Conservation (phyloP, 2,888 invertebrate genomes). For the Chorisops tibialis region DNA sequence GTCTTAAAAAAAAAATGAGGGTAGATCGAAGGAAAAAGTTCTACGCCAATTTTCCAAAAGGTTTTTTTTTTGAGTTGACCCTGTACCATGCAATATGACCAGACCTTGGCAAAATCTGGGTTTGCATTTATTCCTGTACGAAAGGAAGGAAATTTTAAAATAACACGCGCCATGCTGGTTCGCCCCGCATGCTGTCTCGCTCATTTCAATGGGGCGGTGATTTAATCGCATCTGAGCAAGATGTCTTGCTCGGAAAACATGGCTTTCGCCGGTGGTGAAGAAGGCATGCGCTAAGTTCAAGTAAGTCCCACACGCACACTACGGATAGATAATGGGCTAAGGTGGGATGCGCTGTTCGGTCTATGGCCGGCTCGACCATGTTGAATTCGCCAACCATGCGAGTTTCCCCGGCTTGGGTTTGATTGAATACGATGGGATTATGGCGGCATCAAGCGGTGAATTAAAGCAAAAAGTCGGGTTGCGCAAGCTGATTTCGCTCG, state of each 20-base stretch:
- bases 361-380: conserved; percentile 1
- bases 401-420: background rate
- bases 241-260: background rate
- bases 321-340: background rate
- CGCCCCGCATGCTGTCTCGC: background rate
- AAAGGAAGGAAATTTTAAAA: too few species aligned
- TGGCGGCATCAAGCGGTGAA: background rate
- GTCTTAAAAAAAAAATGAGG: background rate
- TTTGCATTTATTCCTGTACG: too few species aligned
- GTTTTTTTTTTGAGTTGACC: too few species aligned
- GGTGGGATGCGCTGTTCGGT: conserved; percentile 12
- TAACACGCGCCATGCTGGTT: background rate
- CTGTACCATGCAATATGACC: too few species aligned
- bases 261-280: background rate
- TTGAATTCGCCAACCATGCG: conserved; percentile 5
- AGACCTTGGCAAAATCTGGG: too few species aligned
- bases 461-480: conserved; percentile 5
- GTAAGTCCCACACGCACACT: conserved; percentile 11
- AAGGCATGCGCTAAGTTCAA: background rate
- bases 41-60: too few species aligned
- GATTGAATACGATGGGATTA: background rate
- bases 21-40: too few species aligned
- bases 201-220: background rate
- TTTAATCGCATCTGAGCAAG: conserved; percentile 9
- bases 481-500: conserved; percentile 9